A percentile compares a stretch with the other conserved stretches of the same genome.
These are phyloP conservation scores for Trachelus stipa DNA, from an alignment of 2,888 invertebrate species.

Conservation along the genomic window DNA sequence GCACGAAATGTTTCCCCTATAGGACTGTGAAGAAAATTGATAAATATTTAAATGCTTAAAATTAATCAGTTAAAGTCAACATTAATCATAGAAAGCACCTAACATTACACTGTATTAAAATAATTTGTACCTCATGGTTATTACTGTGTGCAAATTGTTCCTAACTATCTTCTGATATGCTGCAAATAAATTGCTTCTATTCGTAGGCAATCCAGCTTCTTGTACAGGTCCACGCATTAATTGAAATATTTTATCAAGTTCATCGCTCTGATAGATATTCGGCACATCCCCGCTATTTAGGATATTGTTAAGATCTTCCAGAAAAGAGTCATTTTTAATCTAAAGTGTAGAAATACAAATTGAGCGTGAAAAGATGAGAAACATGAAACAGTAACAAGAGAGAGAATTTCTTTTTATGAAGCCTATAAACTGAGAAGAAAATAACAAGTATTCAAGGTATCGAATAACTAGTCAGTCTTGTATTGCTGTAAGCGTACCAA, in stretches of 20 bases:
- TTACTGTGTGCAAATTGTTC: slow-evolving; percentile 84
- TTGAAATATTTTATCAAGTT: slow-evolving; percentile 79
- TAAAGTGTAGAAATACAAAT: slow-evolving; percentile 56
- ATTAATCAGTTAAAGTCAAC: background rate
- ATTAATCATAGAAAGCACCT: background rate
- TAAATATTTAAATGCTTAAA: slow-evolving; percentile 11
- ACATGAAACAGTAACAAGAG: too few species aligned
- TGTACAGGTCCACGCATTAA: slow-evolving; percentile 80
- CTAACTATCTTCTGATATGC: slow-evolving; percentile 84
- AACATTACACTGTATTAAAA: background rate
- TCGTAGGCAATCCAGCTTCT: slow-evolving; percentile 80
- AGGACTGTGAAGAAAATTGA: slow-evolving; percentile 71
- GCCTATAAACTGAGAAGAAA: too few species aligned
- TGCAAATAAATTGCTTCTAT: slow-evolving; percentile 86
- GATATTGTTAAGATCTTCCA: slow-evolving; percentile 90
- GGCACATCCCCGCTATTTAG: slow-evolving; percentile 91
- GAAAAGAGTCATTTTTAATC: slow-evolving; percentile 88
- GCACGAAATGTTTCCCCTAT: slow-evolving; percentile 86
- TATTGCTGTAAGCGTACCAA: too few species aligned
- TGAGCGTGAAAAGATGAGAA: background rate
- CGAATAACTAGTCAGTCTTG: too few species aligned
- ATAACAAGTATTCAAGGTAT: too few species aligned
- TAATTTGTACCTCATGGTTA: slow-evolving; percentile 74
- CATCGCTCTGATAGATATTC: slow-evolving; percentile 87
- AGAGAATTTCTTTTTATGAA: too few species aligned